Base-by-base conservation (phyloP, 2,113 vertebrate species). In the Rhinolophus sinicus region DNA sequence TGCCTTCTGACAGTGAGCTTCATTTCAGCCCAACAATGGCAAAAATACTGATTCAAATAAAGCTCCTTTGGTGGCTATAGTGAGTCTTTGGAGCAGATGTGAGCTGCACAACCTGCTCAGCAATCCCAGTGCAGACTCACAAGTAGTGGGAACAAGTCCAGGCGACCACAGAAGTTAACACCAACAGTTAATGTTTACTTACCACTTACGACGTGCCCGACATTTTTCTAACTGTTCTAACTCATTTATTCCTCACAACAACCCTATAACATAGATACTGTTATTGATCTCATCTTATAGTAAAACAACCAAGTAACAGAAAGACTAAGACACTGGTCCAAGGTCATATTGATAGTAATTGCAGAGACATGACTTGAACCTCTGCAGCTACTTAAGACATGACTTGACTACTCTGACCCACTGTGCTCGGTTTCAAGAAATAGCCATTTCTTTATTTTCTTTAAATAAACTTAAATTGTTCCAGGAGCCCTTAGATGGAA, bases 391-490 rank as follows among this genome's bases (percentile, higher is more conserved):
- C 88, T 77, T 77, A 81, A 52, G 70, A 70, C 77, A 88, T 70
- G 75, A 50, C 47, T 50, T 50, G 47, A 50, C 47, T 26, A 40
- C 38, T 77, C 67, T 56, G n/a, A 96, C 90, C 75, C 6, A 81
- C 8, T 15, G 14, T 1, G 15, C 24, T 92, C 85, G 38, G 54
- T 75, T 78, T 94, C 52, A 93, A 84, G 64, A 96, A 91, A 90
- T 6, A 85, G 22, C 40, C 14, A 54, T 77, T 76, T 40, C 21
- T 88, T 85, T 82, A 33, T 87, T 93, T 83, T 83, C 44, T 92
- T 90, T 88, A 88, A 96, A 86, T 93, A 96, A 94, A 78, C 38
- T 94, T 44, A 58, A 80, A 76, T 60, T 52, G 13, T 24, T 94
- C 54, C 73, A 54, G 77, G 87, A 73, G 73, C 62, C 26, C 15